phyloP scores from a whole-genome alignment of 2,888 invertebrate species.

The Trachelus tabidus region DNA sequence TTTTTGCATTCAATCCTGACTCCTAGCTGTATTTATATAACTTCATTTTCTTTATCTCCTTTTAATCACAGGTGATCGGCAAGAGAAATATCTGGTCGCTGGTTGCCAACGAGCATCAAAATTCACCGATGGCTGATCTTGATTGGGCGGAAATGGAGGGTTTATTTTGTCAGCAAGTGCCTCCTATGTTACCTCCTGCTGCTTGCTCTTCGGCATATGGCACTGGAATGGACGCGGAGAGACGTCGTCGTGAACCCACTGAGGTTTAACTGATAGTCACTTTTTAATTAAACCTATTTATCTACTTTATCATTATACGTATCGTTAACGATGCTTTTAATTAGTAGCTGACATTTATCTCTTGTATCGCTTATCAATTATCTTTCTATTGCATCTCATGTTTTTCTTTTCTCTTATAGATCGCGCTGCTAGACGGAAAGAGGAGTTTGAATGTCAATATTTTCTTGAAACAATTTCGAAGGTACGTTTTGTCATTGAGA shows the following conservation, averaged over 20 bases:
- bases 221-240: constrained; percentile 67
- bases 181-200: constrained; percentile 64
- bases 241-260: constrained; percentile 81
- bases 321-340: not conserved
- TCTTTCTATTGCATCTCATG: not conserved
- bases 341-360: constrained; percentile 4
- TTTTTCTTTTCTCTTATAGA: constrained; percentile 67
- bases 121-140: constrained; percentile 84
- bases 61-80: constrained; percentile 77
- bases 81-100: constrained; percentile 94
- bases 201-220: constrained; percentile 70
- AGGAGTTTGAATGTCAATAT: constrained; percentile 97
- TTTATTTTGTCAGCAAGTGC: constrained; percentile 90
- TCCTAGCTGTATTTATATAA: not conserved
- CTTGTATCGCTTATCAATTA: not conserved
- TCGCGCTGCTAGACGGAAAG: constrained; percentile 91
- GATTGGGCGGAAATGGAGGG: constrained; percentile 96
- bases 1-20: not conserved
- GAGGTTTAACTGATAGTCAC: constrained; percentile 69
- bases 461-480: constrained; percentile 95
- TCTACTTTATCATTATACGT: not conserved
- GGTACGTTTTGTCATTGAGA: constrained; percentile 66
- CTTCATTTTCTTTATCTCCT: constrained; percentile 15
- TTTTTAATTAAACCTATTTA: not conserved
- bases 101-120: constrained; percentile 86